These are phyloP conservation scores for Apis florea DNA, from an alignment of 1,140 invertebrate species.

Conservation along the genomic window DNA sequence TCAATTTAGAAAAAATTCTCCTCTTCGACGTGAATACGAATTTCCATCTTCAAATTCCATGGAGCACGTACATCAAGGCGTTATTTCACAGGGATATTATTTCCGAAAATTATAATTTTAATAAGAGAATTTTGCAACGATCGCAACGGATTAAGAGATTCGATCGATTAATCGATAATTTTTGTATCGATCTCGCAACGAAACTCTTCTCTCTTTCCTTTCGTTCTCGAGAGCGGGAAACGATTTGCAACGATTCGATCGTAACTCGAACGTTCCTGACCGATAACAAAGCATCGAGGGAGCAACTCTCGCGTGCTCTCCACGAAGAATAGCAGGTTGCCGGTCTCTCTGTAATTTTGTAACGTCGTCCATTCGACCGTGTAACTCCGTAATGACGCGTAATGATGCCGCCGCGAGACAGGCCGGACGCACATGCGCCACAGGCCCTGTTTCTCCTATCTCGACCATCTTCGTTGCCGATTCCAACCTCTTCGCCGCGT, in stretches of 20 bases:
- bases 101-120: no score
- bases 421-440: constrained; percentile 40
- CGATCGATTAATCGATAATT: no score
- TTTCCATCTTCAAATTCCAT: no score
- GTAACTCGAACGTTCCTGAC: constrained; percentile 35
- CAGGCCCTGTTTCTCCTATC: neutral
- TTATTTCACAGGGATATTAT: no score
- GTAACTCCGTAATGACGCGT: constrained; percentile 69
- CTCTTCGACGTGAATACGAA: no score
- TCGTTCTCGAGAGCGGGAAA: no score
- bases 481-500: neutral
- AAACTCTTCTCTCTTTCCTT: no score
- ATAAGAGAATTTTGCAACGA: no score
- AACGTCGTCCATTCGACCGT: constrained; percentile 67
- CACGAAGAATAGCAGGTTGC: constrained; percentile 47
- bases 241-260: neutral
- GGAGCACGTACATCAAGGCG: no score
- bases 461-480: neutral
- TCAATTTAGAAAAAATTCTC: neutral
- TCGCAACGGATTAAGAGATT: no score
- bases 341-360: constrained; percentile 66
- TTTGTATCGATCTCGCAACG: no score
- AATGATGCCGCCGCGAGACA: constrained; percentile 61
- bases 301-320: neutral
- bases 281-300: constrained; percentile 41